These are phyloP conservation scores for Agrochola litura DNA, from an alignment of 2,888 invertebrate genomes.

Conservation along the genomic window DNA sequence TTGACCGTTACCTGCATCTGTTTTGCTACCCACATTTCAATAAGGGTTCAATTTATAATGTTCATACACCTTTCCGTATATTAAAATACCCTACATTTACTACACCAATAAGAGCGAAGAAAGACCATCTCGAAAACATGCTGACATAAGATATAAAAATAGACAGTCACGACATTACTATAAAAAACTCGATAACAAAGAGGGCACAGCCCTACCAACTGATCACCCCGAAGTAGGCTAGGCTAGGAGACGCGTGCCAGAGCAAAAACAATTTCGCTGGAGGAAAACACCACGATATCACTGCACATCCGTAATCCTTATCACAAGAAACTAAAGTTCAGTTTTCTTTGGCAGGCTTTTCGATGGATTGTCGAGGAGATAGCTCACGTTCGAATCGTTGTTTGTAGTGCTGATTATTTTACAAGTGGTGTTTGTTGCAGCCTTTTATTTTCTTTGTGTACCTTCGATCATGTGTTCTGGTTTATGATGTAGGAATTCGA, in stretches of 20 bases:
- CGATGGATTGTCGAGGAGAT: conserved; percentile 65
- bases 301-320: conserved; percentile 58
- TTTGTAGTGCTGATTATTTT: conserved; percentile 83
- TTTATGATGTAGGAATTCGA: conserved; percentile 55
- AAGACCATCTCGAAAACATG: neutral
- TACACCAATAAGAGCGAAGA: neutral
- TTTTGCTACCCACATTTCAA: conserved; percentile 9
- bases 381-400: conserved; percentile 83
- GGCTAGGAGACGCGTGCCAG: conserved; percentile 83
- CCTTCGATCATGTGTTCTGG: conserved; percentile 56
- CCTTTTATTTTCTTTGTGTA: conserved; percentile 63
- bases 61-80: neutral
- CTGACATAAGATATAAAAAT: conserved; percentile 26
- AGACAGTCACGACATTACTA: conserved; percentile 44
- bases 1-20: conserved; percentile 43
- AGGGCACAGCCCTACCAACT: conserved; percentile 73
- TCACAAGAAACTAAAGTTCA: conserved; percentile 37
- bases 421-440: conserved; percentile 73
- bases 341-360: conserved; percentile 41
- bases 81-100: neutral
- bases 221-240: conserved; percentile 74
- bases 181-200: conserved; percentile 52
- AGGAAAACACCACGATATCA: conserved; percentile 70
- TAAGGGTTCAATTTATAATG: conserved; percentile 10
- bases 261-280: conserved; percentile 82